Evolutionary conservation across 2,888 invertebrate species (phyloP).

Genomic region (Apotomis capreana): DNA sequence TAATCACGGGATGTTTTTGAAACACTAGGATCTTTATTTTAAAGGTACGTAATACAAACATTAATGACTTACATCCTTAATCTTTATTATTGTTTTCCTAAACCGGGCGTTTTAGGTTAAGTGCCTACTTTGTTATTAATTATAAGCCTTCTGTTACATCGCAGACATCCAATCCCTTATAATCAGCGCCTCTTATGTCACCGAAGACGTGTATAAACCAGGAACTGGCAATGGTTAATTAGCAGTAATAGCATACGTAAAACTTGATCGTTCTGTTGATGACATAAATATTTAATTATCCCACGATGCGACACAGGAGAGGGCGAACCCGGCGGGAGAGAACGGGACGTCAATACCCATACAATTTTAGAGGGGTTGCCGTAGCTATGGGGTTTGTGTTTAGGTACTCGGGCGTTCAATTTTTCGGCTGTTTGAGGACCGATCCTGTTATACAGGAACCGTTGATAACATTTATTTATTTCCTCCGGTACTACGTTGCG

Average conservation of each 20-base stretch:
- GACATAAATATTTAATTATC: slow-evolving; percentile 80
- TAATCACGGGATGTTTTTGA: slow-evolving; percentile 67
- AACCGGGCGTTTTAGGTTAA: background rate
- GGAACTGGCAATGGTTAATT: slow-evolving; percentile 31
- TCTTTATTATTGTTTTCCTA: background rate
- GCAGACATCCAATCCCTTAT: background rate
- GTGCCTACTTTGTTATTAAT: background rate
- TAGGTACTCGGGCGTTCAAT: slow-evolving; percentile 52
- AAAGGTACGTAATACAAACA: slow-evolving; percentile 59
- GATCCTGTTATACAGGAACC: slow-evolving; percentile 48
- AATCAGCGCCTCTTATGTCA: background rate
- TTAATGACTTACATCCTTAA: background rate
- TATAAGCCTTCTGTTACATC: slow-evolving; percentile 3
- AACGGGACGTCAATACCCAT: slow-evolving; percentile 67
- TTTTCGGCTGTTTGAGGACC: slow-evolving; percentile 49
- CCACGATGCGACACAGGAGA: slow-evolving; percentile 68
- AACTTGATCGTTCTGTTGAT: slow-evolving; percentile 41
- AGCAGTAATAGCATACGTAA: slow-evolving; percentile 34
- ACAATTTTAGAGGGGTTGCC: slow-evolving; percentile 72
- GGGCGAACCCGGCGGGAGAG: slow-evolving; percentile 65
- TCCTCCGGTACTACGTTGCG: background rate
- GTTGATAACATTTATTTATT: slow-evolving; percentile 40
- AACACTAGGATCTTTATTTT: slow-evolving; percentile 61
- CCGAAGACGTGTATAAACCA: slow-evolving; percentile 8
- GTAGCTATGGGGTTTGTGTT: slow-evolving; percentile 45